Evolutionary conservation across 2,113 vertebrate genomes (phyloP), one percentile per base, ranked within the genome.

Genomic region (Rhinolophus ferrumequinum): DNA sequence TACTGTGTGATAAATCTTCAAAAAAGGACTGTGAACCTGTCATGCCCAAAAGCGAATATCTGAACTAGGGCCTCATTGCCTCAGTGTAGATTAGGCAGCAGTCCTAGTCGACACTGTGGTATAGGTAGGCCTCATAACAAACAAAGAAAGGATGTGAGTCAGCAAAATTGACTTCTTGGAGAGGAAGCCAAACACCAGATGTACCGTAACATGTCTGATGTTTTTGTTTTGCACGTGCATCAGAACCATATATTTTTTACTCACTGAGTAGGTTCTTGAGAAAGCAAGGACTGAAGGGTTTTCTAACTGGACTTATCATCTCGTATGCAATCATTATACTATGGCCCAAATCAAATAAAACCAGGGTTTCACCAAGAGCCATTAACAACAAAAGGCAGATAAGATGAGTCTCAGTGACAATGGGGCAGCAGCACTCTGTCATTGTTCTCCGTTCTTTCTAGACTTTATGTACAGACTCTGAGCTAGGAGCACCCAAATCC

Each of bases 391-490:
- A 64, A 84, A 50, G 8, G n/a, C 6, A 33, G 67, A 30, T 24
- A 35, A 38, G 21, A 52, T 11, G 9, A 88, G 5, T 10, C 2
- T 35, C 47, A 26, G 21, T 35, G 35, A 60, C 12, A 30, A 67
- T 2, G 8, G 30, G 14, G 24, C 7, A 41, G 1, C 16, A 1
- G 0, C 2, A n/a, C 2, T n/a, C 18, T 18, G 0, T 33, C 24
- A 21, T 21, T 26, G 3, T 18, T 84, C 18, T 64, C 16, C 3
- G 62, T 47, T 73, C 35, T 90, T 6, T 60, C 13, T 60, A 86
- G 26, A 50, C 8, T 56, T 33, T 64, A 33, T 52, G 8, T 33
- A 38, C 7, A 72, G 13, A 79, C 6, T 35, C 50, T 84, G 58
- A 88, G 16, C 41, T 54, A n/a, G 52, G 41, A 66, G 22, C 33